Evolutionary conservation across 2,113 vertebrate species (phyloP).

Genomic region (Salminus brasiliensis): DNA sequence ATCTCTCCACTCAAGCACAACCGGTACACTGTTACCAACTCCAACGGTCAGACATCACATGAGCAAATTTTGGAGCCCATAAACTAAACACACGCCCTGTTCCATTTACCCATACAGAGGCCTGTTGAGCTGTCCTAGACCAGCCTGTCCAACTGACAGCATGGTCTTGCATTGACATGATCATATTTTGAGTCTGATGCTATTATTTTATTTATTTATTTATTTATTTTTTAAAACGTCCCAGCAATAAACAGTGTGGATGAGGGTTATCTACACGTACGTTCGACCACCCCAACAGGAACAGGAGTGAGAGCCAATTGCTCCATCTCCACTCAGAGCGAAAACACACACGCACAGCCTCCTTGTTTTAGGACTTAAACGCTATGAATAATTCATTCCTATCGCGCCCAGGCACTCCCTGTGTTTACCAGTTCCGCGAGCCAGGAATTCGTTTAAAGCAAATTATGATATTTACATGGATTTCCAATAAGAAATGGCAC

Average conservation of each 20-base stretch:
- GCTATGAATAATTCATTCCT: conserved; percentile 35
- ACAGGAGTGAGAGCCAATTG: not conserved
- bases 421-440: conserved; percentile 4
- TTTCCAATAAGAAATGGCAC: conserved; percentile 48
- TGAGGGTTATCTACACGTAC: not conserved
- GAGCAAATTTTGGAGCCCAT: too few relatives aligned
- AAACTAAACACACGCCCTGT: too few relatives aligned
- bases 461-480: conserved; percentile 61
- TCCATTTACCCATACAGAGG: too few relatives aligned
- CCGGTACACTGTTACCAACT: conserved; percentile 4
- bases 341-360: conserved; percentile 9
- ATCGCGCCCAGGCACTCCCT: not conserved
- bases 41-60: conserved; percentile 9
- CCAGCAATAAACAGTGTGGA: not conserved
- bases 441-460: conserved; percentile 19
- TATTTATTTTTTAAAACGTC: too few relatives aligned
- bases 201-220: too few relatives aligned
- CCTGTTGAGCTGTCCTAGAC: not conserved
- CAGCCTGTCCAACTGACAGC: not conserved
- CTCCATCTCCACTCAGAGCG: not conserved
- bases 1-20: conserved; percentile 22
- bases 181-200: too few relatives aligned
- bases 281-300: not conserved
- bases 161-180: too few relatives aligned
- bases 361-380: not conserved